Conservation (phyloP, 2,797 vertebrate genomes). For the Acestrorhynchus altus region DNA sequence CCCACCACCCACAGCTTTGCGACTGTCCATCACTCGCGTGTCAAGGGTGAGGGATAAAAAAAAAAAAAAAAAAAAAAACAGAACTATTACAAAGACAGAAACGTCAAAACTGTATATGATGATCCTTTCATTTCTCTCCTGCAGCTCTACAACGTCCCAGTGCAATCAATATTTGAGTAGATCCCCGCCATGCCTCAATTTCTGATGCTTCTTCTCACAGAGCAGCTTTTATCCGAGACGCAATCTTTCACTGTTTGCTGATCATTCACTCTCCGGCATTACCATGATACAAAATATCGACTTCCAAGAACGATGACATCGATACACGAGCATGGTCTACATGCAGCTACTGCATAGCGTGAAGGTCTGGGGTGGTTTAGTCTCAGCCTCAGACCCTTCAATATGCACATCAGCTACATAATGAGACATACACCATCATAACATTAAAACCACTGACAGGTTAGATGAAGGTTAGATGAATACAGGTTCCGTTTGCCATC, state of each 20-base stretch:
- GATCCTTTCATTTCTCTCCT: conserved; percentile 17
- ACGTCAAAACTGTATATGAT: conserved; percentile 13
- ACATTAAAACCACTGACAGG: too few relatives aligned
- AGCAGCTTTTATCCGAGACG: conserved; percentile 27
- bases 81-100: background rate
- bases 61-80: conserved; percentile 7
- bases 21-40: conserved; percentile 35
- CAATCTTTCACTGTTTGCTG: conserved; percentile 20
- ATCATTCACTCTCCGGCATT: conserved; percentile 17
- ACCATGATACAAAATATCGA: conserved; percentile 15
- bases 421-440: too few relatives aligned
- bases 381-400: too few relatives aligned
- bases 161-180: conserved; percentile 28
- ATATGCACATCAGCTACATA: too few relatives aligned
- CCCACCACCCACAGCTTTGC: conserved; percentile 25
- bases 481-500: too few relatives aligned
- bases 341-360: background rate
- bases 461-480: too few relatives aligned
- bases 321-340: conserved; percentile 12
- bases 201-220: conserved; percentile 28
- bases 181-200: background rate
- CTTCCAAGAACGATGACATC: background rate
- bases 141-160: background rate
- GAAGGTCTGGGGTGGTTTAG: too few relatives aligned
- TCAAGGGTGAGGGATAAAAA: conserved; percentile 2